Percentiles rank a stretch among this genome's conserved stretches.
Evolutionary conservation across 2,797 vertebrate genomes (phyloP).

Genomic region (Phataginus tricuspis): DNA sequence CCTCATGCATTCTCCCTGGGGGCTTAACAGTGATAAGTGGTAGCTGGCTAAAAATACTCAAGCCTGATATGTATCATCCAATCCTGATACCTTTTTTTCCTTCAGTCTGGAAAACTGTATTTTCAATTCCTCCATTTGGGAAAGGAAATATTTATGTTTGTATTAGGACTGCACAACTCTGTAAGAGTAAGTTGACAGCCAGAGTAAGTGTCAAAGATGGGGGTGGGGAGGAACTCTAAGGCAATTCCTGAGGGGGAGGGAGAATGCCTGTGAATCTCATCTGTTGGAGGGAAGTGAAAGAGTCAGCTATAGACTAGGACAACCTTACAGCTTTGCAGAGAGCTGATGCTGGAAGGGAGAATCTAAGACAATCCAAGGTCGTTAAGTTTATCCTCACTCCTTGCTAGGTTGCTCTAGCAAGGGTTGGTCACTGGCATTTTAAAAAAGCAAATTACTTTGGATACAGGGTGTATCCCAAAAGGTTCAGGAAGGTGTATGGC

Average conservation of each 20-base stretch:
- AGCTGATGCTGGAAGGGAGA: not conserved
- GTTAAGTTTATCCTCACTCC: not conserved
- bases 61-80: not conserved
- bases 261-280: not conserved
- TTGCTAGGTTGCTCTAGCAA: not conserved
- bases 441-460: not conserved
- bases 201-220: not conserved
- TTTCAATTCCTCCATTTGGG: not conserved
- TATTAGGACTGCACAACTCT: not conserved
- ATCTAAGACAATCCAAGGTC: not conserved
- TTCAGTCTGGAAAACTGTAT: not conserved
- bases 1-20: not conserved
- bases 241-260: not conserved
- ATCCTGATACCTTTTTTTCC: not conserved
- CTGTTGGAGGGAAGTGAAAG: not conserved
- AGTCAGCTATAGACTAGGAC: not conserved
- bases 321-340: not conserved
- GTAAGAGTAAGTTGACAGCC: not conserved
- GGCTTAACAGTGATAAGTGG: not conserved
- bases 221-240: not conserved
- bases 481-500: not conserved
- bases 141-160: not conserved
- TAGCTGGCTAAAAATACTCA: not conserved
- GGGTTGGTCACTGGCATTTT: not conserved
- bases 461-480: not conserved